Percentiles rank a stretch among this genome's conserved stretches.
Evolutionary conservation across 2,888 invertebrate species (phyloP).

Genomic region (Smittia sp.): DNA sequence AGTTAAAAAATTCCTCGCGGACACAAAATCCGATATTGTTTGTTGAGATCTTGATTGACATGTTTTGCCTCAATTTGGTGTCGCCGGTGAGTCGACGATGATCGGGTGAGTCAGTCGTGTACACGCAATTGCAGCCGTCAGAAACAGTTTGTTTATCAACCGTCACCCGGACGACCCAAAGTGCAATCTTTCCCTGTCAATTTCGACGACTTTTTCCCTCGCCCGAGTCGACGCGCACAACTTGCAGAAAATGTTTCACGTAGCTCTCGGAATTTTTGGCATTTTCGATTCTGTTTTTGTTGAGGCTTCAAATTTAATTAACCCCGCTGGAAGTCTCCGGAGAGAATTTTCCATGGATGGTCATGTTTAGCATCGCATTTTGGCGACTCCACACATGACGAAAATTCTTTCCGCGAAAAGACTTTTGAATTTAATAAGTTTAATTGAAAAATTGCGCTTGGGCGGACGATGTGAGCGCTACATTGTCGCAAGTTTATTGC

Average conservation of each 20-base stretch:
- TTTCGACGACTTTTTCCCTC: no score
- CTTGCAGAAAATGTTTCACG: no score
- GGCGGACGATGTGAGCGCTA: neutral
- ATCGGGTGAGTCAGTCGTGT: conserved; percentile 7
- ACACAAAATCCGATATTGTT: conserved; percentile 7
- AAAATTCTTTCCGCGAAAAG: neutral
- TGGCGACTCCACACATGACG: conserved; percentile 14
- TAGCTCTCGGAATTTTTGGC: conserved; percentile 22
- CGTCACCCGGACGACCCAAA: neutral
- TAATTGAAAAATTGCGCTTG: no score
- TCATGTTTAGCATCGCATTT: conserved; percentile 18
- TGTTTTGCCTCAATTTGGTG: conserved; percentile 37
- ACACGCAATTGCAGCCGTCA: conserved; percentile 14
- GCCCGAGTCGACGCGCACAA: no score
- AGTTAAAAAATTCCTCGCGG: neutral
- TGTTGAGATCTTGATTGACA: conserved; percentile 33
- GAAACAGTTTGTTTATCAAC: conserved; percentile 23
- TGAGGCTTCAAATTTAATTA: conserved; percentile 25
- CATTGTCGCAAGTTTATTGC: neutral
- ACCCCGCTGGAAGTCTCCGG: conserved; percentile 16
- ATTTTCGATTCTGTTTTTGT: conserved; percentile 9
- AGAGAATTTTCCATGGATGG: conserved; percentile 22
- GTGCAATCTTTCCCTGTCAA: no score
- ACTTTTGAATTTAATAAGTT: no score
- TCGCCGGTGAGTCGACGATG: conserved; percentile 20